phyloP scores from a whole-genome alignment of 2,113 vertebrate genomes.

The Oncorhynchus mykiss region DNA sequence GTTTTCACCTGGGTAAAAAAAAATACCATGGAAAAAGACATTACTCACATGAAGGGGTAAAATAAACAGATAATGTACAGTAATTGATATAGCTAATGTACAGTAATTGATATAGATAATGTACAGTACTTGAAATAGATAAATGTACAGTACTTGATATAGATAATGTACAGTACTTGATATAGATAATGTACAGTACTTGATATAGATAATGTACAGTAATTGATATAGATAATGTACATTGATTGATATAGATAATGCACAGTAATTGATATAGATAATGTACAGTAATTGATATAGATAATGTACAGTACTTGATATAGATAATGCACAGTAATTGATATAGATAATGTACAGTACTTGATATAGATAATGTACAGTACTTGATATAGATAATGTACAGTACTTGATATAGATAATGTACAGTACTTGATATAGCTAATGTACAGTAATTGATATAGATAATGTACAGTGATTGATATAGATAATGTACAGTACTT shows the following conservation, averaged over 20 bases:
- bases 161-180: too few species aligned
- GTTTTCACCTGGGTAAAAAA: neutral
- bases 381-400: too few species aligned
- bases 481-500: neutral
- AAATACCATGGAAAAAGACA: neutral
- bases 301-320: neutral
- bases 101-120: too few species aligned
- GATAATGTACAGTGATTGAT: neutral
- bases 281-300: too few species aligned
- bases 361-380: too few species aligned
- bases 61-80: too few species aligned
- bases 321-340: neutral
- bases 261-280: too few species aligned
- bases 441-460: neutral
- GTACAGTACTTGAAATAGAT: too few species aligned
- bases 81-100: neutral
- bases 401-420: too few species aligned
- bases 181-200: neutral
- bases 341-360: neutral
- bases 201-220: neutral
- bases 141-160: too few species aligned
- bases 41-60: neutral
- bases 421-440: too few species aligned
- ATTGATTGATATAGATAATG: too few species aligned
- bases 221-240: neutral